Evolutionary conservation across 2,113 vertebrate genomes (phyloP).

Genomic region (Charadrius vociferus): DNA sequence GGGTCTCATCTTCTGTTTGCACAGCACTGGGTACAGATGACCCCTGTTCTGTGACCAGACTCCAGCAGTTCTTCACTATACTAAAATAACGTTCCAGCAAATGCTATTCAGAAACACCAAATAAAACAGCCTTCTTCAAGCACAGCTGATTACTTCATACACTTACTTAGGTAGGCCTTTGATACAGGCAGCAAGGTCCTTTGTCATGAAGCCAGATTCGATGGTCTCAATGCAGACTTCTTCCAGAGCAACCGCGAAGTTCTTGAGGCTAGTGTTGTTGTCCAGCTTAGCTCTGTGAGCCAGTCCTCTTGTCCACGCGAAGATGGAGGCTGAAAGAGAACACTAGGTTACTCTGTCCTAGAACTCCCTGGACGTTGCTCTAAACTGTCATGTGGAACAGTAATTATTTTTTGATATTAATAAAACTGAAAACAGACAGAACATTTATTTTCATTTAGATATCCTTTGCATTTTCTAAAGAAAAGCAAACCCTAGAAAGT

Average conservation of each 20-base stretch:
- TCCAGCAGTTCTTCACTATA: not conserved
- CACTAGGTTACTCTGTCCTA: not conserved
- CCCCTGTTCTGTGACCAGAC: not conserved
- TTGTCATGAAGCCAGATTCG: conserved; percentile 97
- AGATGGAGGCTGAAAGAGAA: conserved; percentile 88
- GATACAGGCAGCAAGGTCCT: conserved; percentile 96
- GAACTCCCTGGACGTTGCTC: not conserved
- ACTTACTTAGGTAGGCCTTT: conserved; percentile 93
- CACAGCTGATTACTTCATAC: not conserved
- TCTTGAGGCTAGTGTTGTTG: conserved; percentile 83
- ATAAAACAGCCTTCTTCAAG: not conserved
- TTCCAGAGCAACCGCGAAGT: conserved; percentile 88
- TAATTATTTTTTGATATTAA: not conserved
- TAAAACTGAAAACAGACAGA: not conserved
- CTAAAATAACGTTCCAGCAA: not conserved
- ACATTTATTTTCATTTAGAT: not conserved
- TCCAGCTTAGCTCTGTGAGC: conserved; percentile 94
- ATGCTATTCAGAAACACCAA: not conserved
- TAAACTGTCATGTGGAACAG: not conserved
- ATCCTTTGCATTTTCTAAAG: not conserved
- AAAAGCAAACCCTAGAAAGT: not conserved
- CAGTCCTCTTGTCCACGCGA: conserved; percentile 95
- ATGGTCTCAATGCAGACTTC: conserved; percentile 95
- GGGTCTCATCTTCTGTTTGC: not conserved
- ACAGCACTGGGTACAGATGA: not conserved